phyloP scores from a whole-genome alignment of 2,888 invertebrate species.

The Aplocera efformata region DNA sequence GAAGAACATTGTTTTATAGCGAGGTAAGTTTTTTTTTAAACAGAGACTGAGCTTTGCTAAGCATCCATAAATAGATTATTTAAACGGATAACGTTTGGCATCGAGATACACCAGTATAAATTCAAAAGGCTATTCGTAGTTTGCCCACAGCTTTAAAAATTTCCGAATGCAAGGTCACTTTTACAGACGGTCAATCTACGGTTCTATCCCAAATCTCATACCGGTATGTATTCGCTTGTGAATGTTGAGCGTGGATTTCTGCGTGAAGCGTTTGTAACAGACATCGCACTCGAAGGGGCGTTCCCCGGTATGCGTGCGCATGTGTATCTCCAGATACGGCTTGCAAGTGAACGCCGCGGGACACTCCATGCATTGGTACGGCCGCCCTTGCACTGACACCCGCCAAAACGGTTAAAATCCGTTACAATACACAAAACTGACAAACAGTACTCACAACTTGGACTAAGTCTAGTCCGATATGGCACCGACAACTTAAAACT shows the following conservation, averaged over 20 bases:
- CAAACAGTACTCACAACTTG: conserved; percentile 39
- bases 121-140: conserved; percentile 34
- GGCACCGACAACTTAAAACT: conserved; percentile 73
- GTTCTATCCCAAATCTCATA: conserved; percentile 42
- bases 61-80: no score
- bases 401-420: conserved; percentile 33
- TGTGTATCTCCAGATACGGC: conserved; percentile 83
- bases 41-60: no score
- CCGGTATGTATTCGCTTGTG: conserved; percentile 81
- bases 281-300: conserved; percentile 80
- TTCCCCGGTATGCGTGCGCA: conserved; percentile 81
- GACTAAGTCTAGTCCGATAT: conserved; percentile 40
- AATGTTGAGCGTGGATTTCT: conserved; percentile 81
- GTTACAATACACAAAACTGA: conserved; percentile 18
- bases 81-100: no score
- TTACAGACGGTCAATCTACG: background rate
- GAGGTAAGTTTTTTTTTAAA: no score
- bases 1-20: no score
- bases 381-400: conserved; percentile 76
- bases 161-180: conserved; percentile 2
- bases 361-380: conserved; percentile 80
- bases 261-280: conserved; percentile 81
- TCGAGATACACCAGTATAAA: no score
- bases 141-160: conserved; percentile 10
- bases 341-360: conserved; percentile 82